Percentiles rank a stretch among this genome's conserved stretches.
Evolutionary conservation across 2,797 vertebrate species (phyloP).

Genomic region (Orientallactaga sibirica): DNA sequence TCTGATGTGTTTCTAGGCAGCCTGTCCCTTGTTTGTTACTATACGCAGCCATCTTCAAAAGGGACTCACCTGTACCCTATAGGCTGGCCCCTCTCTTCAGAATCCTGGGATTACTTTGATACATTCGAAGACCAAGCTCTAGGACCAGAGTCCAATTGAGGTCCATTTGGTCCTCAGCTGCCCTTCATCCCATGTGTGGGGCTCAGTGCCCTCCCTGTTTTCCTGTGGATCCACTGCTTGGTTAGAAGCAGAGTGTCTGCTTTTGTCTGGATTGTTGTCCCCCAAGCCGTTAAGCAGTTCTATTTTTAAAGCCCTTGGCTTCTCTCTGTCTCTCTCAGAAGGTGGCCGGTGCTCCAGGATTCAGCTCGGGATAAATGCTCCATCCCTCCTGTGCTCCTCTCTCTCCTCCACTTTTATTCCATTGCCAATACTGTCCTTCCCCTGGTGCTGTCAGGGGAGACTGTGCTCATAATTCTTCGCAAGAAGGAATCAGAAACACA

Average conservation of each 20-base stretch:
- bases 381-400: slow-evolving; percentile 73
- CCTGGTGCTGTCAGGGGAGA: slow-evolving; percentile 80
- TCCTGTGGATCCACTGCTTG: neutral
- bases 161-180: no score
- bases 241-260: neutral
- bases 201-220: neutral
- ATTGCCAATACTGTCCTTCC: slow-evolving; percentile 84
- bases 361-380: slow-evolving; percentile 85
- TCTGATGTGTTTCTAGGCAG: neutral
- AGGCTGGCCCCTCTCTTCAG: neutral
- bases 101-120: neutral
- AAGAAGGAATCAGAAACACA: slow-evolving; percentile 82
- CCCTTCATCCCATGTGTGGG: neutral
- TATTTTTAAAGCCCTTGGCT: slow-evolving; percentile 78
- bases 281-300: slow-evolving; percentile 55
- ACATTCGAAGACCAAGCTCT: neutral
- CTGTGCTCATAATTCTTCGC: slow-evolving; percentile 84
- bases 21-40: neutral
- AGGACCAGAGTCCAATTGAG: neutral
- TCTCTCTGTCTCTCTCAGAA: slow-evolving; percentile 74
- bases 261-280: slow-evolving; percentile 1
- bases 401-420: slow-evolving; percentile 84
- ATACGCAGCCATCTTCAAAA: neutral
- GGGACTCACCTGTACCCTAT: rapidly evolving
- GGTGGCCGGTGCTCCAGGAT: slow-evolving; percentile 81